Conservation (phyloP, 2,888 invertebrate species). For the Hypolimnas misippus region DNA sequence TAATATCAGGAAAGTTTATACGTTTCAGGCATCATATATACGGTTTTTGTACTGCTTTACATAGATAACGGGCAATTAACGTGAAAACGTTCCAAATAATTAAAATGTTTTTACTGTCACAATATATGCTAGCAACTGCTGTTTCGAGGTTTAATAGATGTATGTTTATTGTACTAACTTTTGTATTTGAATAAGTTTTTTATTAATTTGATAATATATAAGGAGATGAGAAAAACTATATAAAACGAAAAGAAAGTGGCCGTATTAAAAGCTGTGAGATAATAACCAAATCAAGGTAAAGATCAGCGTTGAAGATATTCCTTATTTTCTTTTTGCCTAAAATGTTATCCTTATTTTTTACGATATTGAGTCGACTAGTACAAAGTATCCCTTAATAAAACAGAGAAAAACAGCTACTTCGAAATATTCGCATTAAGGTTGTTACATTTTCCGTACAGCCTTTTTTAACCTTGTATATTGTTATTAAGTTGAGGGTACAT, state of each 20-base stretch:
- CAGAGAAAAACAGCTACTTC: constrained; percentile 13
- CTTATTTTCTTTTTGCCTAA: background rate
- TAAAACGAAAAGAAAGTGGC: background rate
- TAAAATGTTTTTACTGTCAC: background rate
- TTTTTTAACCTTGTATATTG: constrained; percentile 19
- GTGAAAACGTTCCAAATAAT: background rate
- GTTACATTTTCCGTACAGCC: constrained; percentile 20
- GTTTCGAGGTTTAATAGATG: too few species aligned
- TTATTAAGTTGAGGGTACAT: constrained; percentile 18
- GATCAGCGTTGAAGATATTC: background rate
- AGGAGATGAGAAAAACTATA: too few species aligned
- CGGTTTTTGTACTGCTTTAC: background rate
- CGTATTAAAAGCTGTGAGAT: background rate
- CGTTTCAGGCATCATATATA: background rate
- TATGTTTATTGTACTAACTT: too few species aligned
- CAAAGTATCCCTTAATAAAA: constrained; percentile 7
- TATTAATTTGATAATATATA: too few species aligned
- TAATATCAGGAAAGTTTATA: background rate
- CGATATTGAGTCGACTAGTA: constrained; percentile 10
- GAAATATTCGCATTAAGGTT: constrained; percentile 11
- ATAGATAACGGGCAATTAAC: background rate
- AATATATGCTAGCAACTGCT: too few species aligned
- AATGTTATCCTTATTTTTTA: constrained; percentile 6
- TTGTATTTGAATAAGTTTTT: too few species aligned
- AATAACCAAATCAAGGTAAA: background rate